Evolutionary conservation across 2,888 invertebrate species (phyloP).

Genomic region (Lepetodrilus schrolli): DNA sequence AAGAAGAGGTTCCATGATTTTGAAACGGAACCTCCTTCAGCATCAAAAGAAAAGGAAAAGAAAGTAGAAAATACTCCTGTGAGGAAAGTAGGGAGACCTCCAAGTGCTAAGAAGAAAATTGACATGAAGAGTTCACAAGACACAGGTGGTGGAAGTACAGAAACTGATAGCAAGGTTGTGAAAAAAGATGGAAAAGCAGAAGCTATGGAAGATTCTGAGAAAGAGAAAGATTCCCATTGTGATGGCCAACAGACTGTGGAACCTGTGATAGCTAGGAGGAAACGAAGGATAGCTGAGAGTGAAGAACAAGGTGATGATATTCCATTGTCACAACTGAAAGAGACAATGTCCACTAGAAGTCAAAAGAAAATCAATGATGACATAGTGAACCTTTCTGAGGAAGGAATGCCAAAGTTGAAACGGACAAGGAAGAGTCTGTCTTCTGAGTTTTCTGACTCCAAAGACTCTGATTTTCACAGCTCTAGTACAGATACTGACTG

Average conservation of each 20-base stretch:
- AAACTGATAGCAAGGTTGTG: neutral
- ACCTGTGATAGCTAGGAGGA: neutral
- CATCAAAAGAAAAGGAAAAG: neutral
- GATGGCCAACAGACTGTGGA: neutral
- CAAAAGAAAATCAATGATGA: neutral
- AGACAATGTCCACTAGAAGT: neutral
- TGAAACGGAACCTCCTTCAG: neutral
- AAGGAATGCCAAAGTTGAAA: neutral
- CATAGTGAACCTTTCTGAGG: neutral
- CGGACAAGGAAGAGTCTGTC: neutral
- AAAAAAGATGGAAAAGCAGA: neutral
- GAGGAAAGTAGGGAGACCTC: neutral
- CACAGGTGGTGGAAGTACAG: neutral
- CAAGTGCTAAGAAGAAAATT: constrained; percentile 9
- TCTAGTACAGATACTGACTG: neutral
- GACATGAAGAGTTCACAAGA: constrained; percentile 2
- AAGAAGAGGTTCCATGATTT: constrained; percentile 11
- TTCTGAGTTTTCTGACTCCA: neutral
- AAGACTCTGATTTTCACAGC: neutral
- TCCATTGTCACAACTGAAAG: neutral
- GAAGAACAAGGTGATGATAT: constrained; percentile 1
- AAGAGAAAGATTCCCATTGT: neutral
- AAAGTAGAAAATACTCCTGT: neutral
- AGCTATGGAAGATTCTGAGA: neutral
- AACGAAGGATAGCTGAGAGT: neutral